Percentiles rank a stretch among this genome's conserved stretches.
Evolutionary conservation across 2,888 invertebrate species (phyloP).

Genomic region (Orchestes rusci): DNA sequence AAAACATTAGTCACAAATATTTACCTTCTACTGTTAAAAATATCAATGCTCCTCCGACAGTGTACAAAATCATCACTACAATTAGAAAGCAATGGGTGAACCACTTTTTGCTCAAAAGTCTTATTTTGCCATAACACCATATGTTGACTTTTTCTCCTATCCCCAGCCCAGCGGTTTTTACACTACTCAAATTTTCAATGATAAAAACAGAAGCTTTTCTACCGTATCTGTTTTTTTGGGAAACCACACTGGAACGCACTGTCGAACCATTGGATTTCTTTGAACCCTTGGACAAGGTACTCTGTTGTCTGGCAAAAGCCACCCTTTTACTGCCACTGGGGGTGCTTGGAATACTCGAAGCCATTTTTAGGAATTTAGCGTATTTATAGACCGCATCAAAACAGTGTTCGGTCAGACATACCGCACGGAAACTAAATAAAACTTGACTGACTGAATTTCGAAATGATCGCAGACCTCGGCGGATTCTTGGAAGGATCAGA

Average conservation of each 20-base stretch:
- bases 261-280: conserved; percentile 3
- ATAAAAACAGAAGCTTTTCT: conserved; percentile 67
- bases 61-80: conserved; percentile 69
- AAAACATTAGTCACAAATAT: conserved; percentile 11
- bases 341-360: conserved; percentile 7
- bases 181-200: conserved; percentile 58
- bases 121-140: conserved; percentile 71
- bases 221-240: conserved; percentile 33
- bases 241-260: background rate
- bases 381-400: conserved; percentile 22
- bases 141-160: conserved; percentile 77
- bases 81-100: conserved; percentile 81
- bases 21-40: conserved; percentile 61
- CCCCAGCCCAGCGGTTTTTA: conserved; percentile 48
- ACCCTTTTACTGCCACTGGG: conserved; percentile 23
- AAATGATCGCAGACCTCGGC: background rate
- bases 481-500: too few species aligned
- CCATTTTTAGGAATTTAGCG: conserved; percentile 17
- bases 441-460: background rate
- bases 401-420: conserved; percentile 13
- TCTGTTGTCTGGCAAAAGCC: conserved; percentile 28
- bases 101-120: conserved; percentile 73
- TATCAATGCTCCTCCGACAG: conserved; percentile 75
- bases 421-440: conserved; percentile 22
- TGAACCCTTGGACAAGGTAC: background rate